phyloP scores from a whole-genome alignment of 2,888 invertebrate genomes.

The Eutolmus rufibarbis region DNA sequence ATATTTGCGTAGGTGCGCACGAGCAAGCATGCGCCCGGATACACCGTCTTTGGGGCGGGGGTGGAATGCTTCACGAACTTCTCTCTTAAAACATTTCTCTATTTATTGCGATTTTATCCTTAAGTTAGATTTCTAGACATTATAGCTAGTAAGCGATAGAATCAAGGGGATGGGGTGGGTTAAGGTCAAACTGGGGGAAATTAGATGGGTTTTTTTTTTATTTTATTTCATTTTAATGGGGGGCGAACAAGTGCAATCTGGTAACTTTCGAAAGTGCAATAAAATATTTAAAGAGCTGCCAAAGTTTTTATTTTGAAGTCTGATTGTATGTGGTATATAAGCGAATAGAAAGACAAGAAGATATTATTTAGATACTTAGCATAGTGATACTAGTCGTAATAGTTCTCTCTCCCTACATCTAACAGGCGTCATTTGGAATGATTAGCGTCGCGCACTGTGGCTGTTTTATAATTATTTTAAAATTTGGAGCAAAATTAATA shows the following conservation, averaged over 20 bases:
- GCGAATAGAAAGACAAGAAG: neutral
- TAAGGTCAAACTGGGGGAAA: constrained; percentile 31
- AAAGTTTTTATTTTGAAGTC: constrained; percentile 37
- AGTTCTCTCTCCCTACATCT: neutral
- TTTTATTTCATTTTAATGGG: neutral
- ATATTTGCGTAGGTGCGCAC: neutral
- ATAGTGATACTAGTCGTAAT: constrained; percentile 38
- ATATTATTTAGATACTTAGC: constrained; percentile 10
- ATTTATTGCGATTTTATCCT: constrained; percentile 6
- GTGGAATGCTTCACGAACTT: neutral
- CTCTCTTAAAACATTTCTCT: neutral
- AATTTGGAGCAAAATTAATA: neutral
- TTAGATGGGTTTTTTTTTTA: neutral
- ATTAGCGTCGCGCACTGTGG: neutral
- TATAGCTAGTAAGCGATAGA: neutral
- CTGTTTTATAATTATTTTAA: neutral
- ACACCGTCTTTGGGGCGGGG: neutral
- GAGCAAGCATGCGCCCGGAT: neutral
- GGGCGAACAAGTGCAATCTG: constrained; percentile 25
- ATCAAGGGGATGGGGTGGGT: neutral
- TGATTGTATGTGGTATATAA: constrained; percentile 35
- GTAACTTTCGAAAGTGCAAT: constrained; percentile 29
- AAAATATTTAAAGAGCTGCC: constrained; percentile 33
- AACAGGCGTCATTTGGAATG: neutral
- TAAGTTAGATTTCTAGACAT: constrained; percentile 22